A percentile compares a stretch with the other conserved stretches of the same genome.
phyloP scores from a whole-genome alignment of 2,888 invertebrate species.

The Apantesis nais region DNA sequence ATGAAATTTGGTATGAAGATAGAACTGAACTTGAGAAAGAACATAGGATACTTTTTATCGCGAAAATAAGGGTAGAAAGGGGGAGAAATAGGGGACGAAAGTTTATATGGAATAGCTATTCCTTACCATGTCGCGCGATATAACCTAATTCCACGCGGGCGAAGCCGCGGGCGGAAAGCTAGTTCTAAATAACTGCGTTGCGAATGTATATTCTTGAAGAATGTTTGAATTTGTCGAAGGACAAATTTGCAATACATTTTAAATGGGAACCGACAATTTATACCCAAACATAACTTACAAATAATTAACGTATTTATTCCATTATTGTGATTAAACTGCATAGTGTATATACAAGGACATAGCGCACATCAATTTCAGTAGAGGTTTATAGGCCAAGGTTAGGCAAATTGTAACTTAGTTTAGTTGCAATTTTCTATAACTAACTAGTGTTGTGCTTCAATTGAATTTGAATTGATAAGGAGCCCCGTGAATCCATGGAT shows the following conservation, averaged over 20 bases:
- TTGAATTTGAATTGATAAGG: neutral
- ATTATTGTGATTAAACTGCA: neutral
- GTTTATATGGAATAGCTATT: no score
- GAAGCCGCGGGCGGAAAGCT: no score
- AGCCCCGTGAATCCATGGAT: slow-evolving; percentile 28
- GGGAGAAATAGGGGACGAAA: no score
- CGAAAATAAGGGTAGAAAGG: no score
- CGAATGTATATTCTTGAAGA: neutral
- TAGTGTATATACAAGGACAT: neutral
- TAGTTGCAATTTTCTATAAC: neutral
- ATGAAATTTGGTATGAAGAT: neutral
- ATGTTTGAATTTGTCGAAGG: neutral
- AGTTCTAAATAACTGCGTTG: neutral
- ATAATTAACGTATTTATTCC: neutral
- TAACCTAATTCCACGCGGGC: no score
- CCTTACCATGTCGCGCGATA: no score
- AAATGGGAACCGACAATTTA: neutral
- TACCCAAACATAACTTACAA: neutral
- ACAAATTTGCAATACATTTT: neutral
- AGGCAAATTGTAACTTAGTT: neutral
- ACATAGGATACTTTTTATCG: no score
- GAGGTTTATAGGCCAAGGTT: neutral
- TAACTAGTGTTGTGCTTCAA: neutral
- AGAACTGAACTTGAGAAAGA: no score
- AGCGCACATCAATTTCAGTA: neutral